Evolutionary conservation across 2,888 invertebrate genomes (phyloP), one percentile per base, ranked within the genome.

Genomic region (Blastobasis adustella): DNA sequence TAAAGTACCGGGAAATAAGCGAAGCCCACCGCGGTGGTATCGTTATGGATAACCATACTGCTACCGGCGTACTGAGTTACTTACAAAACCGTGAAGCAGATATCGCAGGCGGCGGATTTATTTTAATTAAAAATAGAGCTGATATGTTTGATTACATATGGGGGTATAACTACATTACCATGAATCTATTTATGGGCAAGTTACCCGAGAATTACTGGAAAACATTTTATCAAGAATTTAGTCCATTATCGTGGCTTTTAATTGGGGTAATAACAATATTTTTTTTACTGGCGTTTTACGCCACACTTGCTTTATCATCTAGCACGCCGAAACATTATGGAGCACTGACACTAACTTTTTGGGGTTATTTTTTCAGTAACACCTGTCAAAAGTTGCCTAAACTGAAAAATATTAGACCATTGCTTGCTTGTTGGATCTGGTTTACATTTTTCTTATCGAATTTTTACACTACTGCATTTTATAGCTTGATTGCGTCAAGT

Each of bases 51-150:
- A 51, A 54, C 38, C 47, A 49, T n/a, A 50, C 51, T 5, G 36
- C 50, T 10, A 51, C 55, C n/a, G 57, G 56, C 36, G 8, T 54
- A 5, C 43, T 59, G 9, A 37, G 36, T 23, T 23, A 44, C 9
- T 37, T 56, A 36, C 49, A 53, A 45, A 45, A 7, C 6, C 49
- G 46, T n/a, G 43, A 48, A 44, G 46, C 51, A 6, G 59, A 59
- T n/a, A 46, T 59, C 8, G 53, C 44, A 4, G 46, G 50, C 40
- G 59, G 57, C 40, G 59, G 55, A 6, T 49, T 53, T 10, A 10
- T 50, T 23, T 44, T 59, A 8, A 53, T 53, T 7, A 39, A 42
- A 10, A 57, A 55, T 37, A 39, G 55, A 47, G 57, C 51, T 6
- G 41, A 44, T 36, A 8, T 1, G 9, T 55, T 53, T 42, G 57